Evolutionary conservation across 2,888 invertebrate genomes (phyloP), one percentile per base, ranked within the genome.

Genomic region (Ametastegia equiseti): DNA sequence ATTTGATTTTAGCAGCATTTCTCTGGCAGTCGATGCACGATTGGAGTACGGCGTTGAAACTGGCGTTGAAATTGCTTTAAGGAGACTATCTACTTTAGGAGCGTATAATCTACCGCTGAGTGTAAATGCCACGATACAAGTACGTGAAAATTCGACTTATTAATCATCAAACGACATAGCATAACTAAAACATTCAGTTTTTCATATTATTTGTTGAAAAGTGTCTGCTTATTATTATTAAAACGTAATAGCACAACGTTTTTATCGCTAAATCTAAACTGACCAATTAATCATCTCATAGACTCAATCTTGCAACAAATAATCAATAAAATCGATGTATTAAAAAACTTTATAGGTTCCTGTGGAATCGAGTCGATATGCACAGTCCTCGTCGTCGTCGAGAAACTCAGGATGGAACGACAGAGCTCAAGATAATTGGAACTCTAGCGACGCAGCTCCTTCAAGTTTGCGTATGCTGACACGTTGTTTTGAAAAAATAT

Each of bases 41-140:
- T 92, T 97, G 57, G 97, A 97, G 88, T 94, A 94, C 84, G 97
- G 97, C 0, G 94, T 97, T 13, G 96, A 97, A 86, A 94, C 95
- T 47, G 94, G 94, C 80, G 95, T 97, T 19, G 97, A 97, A 90
- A 95, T 97, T 27, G 93, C 95, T 63, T 92, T 96, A 23, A 94
- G 96, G 82, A 94, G 96, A 87, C 93, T 96, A 84, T 94, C 96
- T 71, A 94, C 95, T 54, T 93, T 94, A 39, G 95, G 96, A 73
- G 94, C 94, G 67, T 94, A 94, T 81, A 94, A 94, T 84, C 92
- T 95, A 73, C 93, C 94, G 50, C 91, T 93, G 82, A 94, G 94
- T 73, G 92, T 94, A 83, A 93, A 92, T 71, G 92, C 92, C 4
- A 88, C 92, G 6, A 89, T 92, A 75, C 90, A 92, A 50, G 89